These are phyloP conservation scores for Muntiacus reevesi DNA, from an alignment of 2,113 vertebrate genomes.

Conservation along the genomic window DNA sequence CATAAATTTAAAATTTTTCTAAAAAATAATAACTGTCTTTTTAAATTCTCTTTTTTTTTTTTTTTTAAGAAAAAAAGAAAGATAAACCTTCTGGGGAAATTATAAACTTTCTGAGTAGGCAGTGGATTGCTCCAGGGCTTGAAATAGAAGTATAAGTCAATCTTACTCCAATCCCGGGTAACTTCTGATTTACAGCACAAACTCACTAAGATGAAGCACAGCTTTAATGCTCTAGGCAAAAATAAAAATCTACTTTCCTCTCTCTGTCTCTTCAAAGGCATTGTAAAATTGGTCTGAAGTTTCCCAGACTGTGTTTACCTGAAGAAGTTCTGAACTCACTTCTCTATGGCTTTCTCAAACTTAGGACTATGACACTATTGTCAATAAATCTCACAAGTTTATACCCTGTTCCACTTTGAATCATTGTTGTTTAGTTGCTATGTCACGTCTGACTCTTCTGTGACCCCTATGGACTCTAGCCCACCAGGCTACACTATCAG, in stretches of 20 bases:
- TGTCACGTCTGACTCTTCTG: neutral
- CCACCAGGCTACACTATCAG: neutral
- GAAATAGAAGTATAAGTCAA: neutral
- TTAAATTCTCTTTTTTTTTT: neutral
- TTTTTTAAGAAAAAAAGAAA: neutral
- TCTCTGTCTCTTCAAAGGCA: neutral
- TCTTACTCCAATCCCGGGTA: neutral
- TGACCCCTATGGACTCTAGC: neutral
- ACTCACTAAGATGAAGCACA: neutral
- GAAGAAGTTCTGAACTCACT: neutral
- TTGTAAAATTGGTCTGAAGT: neutral
- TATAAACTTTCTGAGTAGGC: neutral
- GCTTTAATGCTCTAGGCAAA: neutral
- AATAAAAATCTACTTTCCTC: neutral
- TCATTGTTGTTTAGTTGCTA: neutral
- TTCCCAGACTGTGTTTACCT: neutral
- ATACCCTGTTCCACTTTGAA: neutral
- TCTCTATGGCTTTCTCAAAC: neutral
- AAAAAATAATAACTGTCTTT: neutral
- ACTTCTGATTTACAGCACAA: neutral
- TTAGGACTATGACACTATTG: neutral
- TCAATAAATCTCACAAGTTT: neutral
- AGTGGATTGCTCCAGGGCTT: neutral
- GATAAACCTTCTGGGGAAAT: neutral
- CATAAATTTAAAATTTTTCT: neutral